Evolutionary conservation across 2,113 vertebrate species (phyloP).

Genomic region (Axis porcinus): DNA sequence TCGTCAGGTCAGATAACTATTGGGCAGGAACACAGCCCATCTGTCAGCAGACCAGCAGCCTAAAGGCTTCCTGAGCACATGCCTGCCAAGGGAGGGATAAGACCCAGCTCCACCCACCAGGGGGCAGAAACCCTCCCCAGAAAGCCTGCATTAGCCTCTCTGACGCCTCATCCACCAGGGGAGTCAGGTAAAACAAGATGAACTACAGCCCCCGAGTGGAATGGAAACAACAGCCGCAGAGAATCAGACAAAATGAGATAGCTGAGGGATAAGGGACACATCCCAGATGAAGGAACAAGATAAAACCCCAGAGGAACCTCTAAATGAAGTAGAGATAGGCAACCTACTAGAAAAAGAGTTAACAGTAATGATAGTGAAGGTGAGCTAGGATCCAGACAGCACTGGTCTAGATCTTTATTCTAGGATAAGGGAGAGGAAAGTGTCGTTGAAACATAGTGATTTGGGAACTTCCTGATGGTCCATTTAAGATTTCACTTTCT

Average conservation of each 20-base stretch:
- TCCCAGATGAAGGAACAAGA: not conserved
- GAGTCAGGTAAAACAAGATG: not conserved
- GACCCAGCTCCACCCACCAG: not conserved
- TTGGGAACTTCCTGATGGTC: not conserved
- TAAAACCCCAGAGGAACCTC: not conserved
- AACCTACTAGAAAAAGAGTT: not conserved
- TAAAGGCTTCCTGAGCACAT: not conserved
- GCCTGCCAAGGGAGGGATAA: not conserved
- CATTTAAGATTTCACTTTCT: not conserved
- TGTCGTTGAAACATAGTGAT: not conserved
- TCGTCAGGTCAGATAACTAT: not conserved
- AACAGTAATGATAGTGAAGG: not conserved
- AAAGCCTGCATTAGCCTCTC: not conserved
- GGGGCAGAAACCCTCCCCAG: not conserved
- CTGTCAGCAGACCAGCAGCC: not conserved
- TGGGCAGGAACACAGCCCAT: not conserved
- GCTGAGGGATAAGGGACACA: not conserved
- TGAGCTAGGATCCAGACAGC: not conserved
- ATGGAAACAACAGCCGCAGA: accelerated
- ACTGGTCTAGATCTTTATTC: not conserved
- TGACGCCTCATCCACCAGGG: not conserved
- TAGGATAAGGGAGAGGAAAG: too few relatives aligned
- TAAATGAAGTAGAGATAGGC: not conserved
- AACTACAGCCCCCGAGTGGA: not conserved
- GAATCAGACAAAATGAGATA: not conserved